Evolutionary conservation across 1,140 invertebrate genomes (phyloP).

Genomic region (Brachionus koreanus): DNA sequence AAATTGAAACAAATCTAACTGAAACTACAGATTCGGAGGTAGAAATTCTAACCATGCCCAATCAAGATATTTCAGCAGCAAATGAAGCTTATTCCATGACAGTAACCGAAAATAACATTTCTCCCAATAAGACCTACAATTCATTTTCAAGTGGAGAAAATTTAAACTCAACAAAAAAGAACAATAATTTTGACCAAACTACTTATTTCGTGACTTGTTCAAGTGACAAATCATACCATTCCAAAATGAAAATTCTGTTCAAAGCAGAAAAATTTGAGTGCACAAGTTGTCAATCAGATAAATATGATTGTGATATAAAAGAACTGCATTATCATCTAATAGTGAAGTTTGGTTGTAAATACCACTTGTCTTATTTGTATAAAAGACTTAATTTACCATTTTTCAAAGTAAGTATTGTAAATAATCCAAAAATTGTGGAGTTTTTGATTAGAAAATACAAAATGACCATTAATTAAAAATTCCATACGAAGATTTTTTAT

Average conservation of each 20-base stretch:
- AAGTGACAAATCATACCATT: not conserved
- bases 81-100: not conserved
- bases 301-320: conserved; percentile 23
- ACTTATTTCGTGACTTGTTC: conserved; percentile 34
- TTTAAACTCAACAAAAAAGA: not conserved
- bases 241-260: conserved; percentile 6
- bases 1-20: not conserved
- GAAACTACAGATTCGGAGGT: not conserved
- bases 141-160: not conserved
- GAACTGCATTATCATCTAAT: conserved; percentile 29
- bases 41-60: not conserved
- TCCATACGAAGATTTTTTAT: not conserved
- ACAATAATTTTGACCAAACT: not conserved
- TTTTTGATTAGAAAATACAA: conserved; percentile 21
- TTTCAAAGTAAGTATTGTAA: conserved; percentile 30
- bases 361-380: conserved; percentile 11
- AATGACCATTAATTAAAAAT: not conserved
- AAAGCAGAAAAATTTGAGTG: conserved; percentile 10
- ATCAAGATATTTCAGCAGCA: not conserved
- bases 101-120: not conserved
- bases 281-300: not conserved
- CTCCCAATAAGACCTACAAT: not conserved
- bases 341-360: conserved; percentile 28
- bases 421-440: conserved; percentile 11
- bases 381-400: conserved; percentile 20